Percentiles rank a stretch among this genome's conserved stretches.
Conservation (phyloP, 2,113 vertebrate genomes). For the Dissostichus mawsoni region DNA sequence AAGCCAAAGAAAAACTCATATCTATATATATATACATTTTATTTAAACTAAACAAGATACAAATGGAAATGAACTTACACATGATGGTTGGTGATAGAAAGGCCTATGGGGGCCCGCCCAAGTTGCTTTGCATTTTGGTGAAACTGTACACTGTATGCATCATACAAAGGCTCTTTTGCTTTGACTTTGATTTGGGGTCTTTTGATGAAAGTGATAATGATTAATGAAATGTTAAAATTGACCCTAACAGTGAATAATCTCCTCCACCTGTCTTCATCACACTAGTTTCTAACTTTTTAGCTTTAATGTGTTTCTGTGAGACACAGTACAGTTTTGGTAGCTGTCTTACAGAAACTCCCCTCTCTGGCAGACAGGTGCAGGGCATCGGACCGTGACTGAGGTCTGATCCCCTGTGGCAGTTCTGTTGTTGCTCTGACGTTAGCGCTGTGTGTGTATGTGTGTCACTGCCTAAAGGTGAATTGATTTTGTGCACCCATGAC, state of each 20-base stretch:
- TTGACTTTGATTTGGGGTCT: neutral
- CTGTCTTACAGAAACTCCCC: neutral
- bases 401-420: slow-evolving; percentile 40
- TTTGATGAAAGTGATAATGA: neutral
- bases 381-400: neutral
- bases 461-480: slow-evolving; percentile 39
- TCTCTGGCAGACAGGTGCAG: neutral
- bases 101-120: neutral
- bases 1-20: neutral
- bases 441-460: slow-evolving; percentile 10
- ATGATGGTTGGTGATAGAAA: neutral
- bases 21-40: neutral
- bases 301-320: neutral
- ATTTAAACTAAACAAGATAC: neutral
- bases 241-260: neutral
- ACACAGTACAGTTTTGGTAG: neutral
- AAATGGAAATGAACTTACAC: neutral
- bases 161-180: neutral
- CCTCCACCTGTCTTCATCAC: neutral
- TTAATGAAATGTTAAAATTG: neutral
- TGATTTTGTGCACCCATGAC: slow-evolving; percentile 45
- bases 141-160: neutral
- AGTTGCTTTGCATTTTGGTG: neutral
- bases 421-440: slow-evolving; percentile 40
- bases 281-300: neutral